Conservation (phyloP, 2,113 vertebrate species). For the Phasianus colchicus region DNA sequence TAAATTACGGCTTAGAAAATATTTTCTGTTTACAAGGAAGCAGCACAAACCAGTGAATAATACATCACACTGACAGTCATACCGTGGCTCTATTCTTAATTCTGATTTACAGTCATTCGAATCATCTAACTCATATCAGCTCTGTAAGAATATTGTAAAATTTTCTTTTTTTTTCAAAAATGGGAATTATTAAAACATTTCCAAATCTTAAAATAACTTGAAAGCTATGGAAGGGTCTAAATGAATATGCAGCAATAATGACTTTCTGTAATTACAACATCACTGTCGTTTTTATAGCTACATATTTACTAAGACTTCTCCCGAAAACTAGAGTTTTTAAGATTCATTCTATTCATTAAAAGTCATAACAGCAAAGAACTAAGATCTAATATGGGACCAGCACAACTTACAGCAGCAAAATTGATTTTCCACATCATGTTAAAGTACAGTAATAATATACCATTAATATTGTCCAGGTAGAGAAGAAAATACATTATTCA, state of each 20-base stretch:
- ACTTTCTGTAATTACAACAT: background rate
- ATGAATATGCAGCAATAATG: background rate
- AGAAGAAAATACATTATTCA: slow-evolving; percentile 42
- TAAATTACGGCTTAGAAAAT: background rate
- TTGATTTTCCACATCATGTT: slow-evolving; percentile 26
- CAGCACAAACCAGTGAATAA: background rate
- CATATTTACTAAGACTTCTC: background rate
- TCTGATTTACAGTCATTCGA: background rate
- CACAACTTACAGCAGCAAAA: background rate
- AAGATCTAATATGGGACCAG: background rate
- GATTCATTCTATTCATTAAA: background rate
- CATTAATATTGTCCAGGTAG: background rate
- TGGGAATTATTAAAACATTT: background rate
- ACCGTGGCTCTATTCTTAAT: background rate
- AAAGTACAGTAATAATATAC: background rate
- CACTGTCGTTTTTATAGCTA: background rate
- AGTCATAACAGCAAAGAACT: background rate
- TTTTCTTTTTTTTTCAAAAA: background rate
- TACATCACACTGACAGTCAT: background rate
- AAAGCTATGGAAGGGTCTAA: background rate
- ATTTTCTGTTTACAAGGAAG: slow-evolving; percentile 21
- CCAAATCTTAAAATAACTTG: background rate
- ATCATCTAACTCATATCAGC: background rate
- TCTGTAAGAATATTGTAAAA: background rate
- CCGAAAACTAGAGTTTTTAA: background rate